Base-by-base conservation (phyloP, 1,140 invertebrate genomes). In the Leptopilina boulardi region DNA sequence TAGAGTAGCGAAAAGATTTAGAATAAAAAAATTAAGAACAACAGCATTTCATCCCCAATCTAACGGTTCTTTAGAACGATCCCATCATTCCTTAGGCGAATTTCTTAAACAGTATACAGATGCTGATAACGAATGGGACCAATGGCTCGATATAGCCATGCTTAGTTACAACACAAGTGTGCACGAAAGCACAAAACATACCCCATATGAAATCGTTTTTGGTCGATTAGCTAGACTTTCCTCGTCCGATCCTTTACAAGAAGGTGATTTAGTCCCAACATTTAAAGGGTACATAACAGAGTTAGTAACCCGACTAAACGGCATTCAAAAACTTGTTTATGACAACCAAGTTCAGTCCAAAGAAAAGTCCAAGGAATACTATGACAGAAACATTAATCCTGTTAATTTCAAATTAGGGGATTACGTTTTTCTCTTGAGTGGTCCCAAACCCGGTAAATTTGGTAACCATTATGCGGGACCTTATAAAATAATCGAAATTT, bases 1-100 rank as follows among this genome's bases (percentile, higher is more conserved):
- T 70, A 13, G 10, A 9, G 21, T 80, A 3, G 51, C 76, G 0
- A 73, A 70, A 30, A 8, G 56, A 56, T 75, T 80, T 21, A 54
- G 19, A 59, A 76, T 76, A 8, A 74, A 56, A 4, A 11, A 74
- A n/a, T 41, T 51, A 1, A 1, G 18, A 1, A 74, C 77, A 4
- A 81, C 74, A 5, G 74, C 79, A 2, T 81, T 77, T 23, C 42
- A 74, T 23, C 72, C 80, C 5, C 71, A 77, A 75, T 54, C 42
- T 2, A 77, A 71, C 19, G 47, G 73, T 3, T 41, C 72, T 0
- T 2, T 71, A 1, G 70, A 74, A 75, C 47, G 41, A 41, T 76
- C 71, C 0, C 74, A 73, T 70, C 34, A 70, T 5, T 44, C 41
- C 0, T 38, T 78, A 30, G 44, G 10, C 1, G 70, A 78, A 70